phyloP scores from a whole-genome alignment of 2,113 vertebrate species.

The Crotophaga sulcirostris region DNA sequence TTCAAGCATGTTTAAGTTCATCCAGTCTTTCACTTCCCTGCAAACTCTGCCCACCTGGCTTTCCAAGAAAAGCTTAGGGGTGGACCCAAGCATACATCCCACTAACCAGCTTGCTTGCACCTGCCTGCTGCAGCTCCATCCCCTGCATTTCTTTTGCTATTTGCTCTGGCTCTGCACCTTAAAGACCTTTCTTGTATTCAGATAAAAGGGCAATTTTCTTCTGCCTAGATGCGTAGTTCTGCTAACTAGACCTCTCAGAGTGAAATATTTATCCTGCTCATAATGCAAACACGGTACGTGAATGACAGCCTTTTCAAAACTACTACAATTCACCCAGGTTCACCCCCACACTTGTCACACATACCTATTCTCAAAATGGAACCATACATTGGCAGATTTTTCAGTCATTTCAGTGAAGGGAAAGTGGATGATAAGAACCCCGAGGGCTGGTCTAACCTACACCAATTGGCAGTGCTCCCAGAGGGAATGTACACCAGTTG shows the following conservation, averaged over 20 bases:
- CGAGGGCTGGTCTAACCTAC: not conserved
- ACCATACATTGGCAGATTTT: not conserved
- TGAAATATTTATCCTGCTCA: constrained; percentile 24
- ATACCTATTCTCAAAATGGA: not conserved
- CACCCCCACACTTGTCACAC: constrained; percentile 1
- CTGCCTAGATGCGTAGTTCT: not conserved
- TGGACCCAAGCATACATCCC: accelerated
- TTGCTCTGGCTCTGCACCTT: not conserved
- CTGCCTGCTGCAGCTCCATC: not conserved
- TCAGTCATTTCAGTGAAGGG: not conserved
- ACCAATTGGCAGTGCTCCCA: not conserved
- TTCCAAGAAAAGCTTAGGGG: not conserved
- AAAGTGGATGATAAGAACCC: accelerated
- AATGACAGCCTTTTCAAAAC: constrained; percentile 27
- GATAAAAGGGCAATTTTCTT: not conserved
- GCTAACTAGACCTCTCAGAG: not conserved
- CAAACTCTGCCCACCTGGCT: not conserved
- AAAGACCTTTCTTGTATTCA: not conserved
- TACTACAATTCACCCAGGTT: not conserved
- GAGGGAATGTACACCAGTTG: not conserved
- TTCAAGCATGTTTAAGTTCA: not conserved
- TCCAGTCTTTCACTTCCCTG: not conserved
- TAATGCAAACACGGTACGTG: not conserved
- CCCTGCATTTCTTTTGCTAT: not conserved
- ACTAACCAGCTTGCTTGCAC: not conserved